Evolutionary conservation across 2,113 vertebrate genomes (phyloP), one percentile per base, ranked within the genome.

Genomic region (Argyrosomus japonicus): DNA sequence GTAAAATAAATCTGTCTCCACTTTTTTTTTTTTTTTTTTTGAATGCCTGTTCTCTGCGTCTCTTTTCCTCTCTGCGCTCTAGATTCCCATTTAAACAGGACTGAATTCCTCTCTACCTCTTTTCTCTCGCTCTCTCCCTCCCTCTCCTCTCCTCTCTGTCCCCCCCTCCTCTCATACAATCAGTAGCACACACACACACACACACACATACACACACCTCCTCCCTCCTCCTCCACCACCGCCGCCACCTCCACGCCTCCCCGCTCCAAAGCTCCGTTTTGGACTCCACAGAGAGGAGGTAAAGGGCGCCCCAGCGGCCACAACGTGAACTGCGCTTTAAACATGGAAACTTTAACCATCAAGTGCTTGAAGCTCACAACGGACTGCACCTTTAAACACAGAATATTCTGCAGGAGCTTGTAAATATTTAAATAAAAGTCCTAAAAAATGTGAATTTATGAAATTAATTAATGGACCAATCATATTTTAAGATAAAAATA

Each of bases 11-110:
- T 80, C 87, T 64, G 45, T 72, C 81, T 78, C 75, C 85, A 89
- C 87, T 88, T 86, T 88, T 54, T 64, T 65, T 80, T 61, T 65
- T 23, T 65, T 77, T 68, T 23, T 67, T 29, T 15, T 57, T 45
- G 45, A 14, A 13, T 47, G 48, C 47, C 53, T 53, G 23, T 25
- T 43, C 68, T 74, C 73, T 91, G 86, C 51, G 77, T 84, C 78
- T 71, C 14, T 68, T 84, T 81, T 75, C 64, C 83, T 83, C 78
- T 87, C 68, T 86, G 84, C 89, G 61, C 79, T 87, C 76, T 82
- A 80, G 70, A 87, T 84, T 85, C 73, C 53, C 88, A 90, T 91
- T 90, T 84, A 86, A 85, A 79, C 83, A 75, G 78, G 53, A 77
- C 56, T 74, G 83, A 82, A 91, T 85, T 79, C 82, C 86, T 75